Evolutionary conservation across 2,113 vertebrate species (phyloP).

Genomic region (Myanophis thanlyinensis): DNA sequence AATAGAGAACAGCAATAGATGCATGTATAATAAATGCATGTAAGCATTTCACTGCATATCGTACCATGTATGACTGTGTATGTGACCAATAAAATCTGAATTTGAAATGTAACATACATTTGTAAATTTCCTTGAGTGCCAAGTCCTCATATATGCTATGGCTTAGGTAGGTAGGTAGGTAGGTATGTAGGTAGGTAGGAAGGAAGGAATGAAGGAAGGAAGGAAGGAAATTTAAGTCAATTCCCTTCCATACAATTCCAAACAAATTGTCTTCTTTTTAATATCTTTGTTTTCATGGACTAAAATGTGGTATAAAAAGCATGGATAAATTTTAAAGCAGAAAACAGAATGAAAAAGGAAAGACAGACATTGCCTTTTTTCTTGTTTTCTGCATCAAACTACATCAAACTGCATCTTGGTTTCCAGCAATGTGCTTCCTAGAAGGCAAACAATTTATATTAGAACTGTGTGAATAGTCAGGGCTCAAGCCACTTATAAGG

Average conservation of each 20-base stretch:
- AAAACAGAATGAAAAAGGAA: not conserved
- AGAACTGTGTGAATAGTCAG: slow-evolving; percentile 20
- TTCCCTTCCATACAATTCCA: slow-evolving; percentile 12
- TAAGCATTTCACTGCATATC: too few species aligned
- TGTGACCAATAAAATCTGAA: too few species aligned
- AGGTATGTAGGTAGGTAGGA: slow-evolving; percentile 25
- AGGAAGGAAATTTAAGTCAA: slow-evolving; percentile 38
- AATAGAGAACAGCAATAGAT: not conserved
- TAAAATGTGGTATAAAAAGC: slow-evolving; percentile 4
- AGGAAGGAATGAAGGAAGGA: slow-evolving; percentile 29
- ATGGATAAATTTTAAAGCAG: slow-evolving; percentile 15
- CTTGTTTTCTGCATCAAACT: slow-evolving; percentile 32
- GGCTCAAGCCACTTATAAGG: slow-evolving; percentile 12
- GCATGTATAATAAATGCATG: too few species aligned
- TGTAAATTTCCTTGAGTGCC: slow-evolving; percentile 59
- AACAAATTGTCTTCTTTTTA: slow-evolving; percentile 20
- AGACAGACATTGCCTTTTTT: slow-evolving; percentile 18
- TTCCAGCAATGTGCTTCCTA: slow-evolving; percentile 35
- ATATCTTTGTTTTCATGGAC: slow-evolving; percentile 21
- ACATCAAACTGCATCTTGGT: slow-evolving; percentile 14
- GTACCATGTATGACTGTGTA: too few species aligned
- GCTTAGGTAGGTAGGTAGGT: slow-evolving; percentile 45
- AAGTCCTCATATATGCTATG: slow-evolving; percentile 66
- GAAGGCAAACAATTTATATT: slow-evolving; percentile 36
- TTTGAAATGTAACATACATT: slow-evolving; percentile 57